Percentiles rank a stretch among this genome's conserved stretches.
Evolutionary conservation across 92 coral and sea anemone genomes (phyloP).

Genomic region (Umimayanthus kanabou): DNA sequence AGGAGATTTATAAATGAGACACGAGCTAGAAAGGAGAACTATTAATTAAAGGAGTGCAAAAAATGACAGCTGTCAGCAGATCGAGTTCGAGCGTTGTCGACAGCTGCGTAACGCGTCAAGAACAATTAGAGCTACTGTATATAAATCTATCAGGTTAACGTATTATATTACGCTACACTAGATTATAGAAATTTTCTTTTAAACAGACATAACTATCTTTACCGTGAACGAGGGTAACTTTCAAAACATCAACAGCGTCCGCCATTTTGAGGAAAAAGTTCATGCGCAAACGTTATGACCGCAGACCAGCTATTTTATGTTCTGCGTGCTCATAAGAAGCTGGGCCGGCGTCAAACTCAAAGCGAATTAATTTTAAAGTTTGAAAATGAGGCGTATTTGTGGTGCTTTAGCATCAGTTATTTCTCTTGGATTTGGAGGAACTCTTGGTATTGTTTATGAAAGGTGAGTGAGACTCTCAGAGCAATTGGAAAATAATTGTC

Average conservation of each 20-base stretch:
- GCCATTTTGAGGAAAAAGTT: conserved; percentile 44
- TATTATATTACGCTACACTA: neutral
- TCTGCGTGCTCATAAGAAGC: neutral
- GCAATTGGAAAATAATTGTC: no score
- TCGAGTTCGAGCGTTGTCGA: neutral
- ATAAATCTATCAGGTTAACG: neutral
- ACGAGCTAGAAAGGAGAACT: no score
- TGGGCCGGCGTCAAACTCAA: no score
- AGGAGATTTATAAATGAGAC: no score
- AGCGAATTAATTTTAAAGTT: neutral
- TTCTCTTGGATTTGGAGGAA: conserved; percentile 68
- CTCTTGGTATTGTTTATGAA: conserved; percentile 58
- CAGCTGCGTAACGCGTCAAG: neutral
- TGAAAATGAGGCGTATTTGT: conserved; percentile 44
- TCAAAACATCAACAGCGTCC: conserved; percentile 48
- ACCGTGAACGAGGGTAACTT: conserved; percentile 72
- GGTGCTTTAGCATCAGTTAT: conserved; percentile 48
- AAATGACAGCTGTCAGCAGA: no score
- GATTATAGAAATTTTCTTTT: neutral
- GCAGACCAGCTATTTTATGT: neutral
- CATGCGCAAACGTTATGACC: neutral
- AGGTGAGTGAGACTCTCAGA: conserved; percentile 46
- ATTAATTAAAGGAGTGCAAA: no score
- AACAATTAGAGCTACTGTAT: neutral
- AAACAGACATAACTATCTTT: neutral